These are phyloP conservation scores for human (Homo sapiens) DNA, from an alignment of 2,113 vertebrate genomes.

Conservation along the genomic window GRCh38 chr14:54183501-54184000, in stretches of 20 bases:
- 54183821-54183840: neutral
- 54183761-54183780: neutral
- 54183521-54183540: neutral
- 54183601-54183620: neutral
- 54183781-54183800: neutral
- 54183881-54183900: neutral
- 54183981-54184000: neutral
- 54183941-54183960: neutral
- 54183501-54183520: neutral
- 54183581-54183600: neutral
- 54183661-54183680: neutral
- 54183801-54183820: neutral
- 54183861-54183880: neutral
- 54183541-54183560: constrained; percentile 5
- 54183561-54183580: neutral
- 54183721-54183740: neutral
- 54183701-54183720: neutral
- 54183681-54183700: neutral
- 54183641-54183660: constrained; percentile 1
- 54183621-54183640: neutral
- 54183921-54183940: neutral
- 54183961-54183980: neutral
- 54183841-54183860: neutral
- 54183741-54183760: neutral
- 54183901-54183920: neutral